Evolutionary conservation across 2,888 invertebrate genomes (phyloP), one percentile per base, ranked within the genome.

Genomic region (Sphaeridia pumilis): DNA sequence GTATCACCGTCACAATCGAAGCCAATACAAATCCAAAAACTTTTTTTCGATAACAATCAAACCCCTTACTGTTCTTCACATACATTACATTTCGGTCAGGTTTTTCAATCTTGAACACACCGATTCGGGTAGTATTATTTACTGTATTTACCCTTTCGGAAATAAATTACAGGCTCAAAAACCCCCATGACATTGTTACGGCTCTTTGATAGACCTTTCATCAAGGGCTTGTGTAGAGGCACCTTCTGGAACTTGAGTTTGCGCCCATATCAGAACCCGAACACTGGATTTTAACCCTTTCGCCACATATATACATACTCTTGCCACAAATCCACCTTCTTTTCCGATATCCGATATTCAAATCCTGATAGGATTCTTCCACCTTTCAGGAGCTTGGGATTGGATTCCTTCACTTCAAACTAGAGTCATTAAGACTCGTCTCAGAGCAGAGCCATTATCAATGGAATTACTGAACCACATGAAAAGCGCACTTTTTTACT

Each of bases 181-280:
- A 44, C 38, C 36, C 45, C 45, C 36, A 28, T 36, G 46, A 46
- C 46, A 46, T 35, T 46, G 34, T 52, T 52, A 52, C 45, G 51
- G 26, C 22, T 46, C 25, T 52, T 52, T 52, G 51, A 52, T 52
- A 52, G 46, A 52, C 51, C 51, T 52, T 52, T 52, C 51, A 52
- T n/a, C 51, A 50, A 27, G 28, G 36, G 25, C 7, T 14, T 10
- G 31, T 31, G 31, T 31, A 14, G 31, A 7, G 7, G 31, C 31
- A 31, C 31, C 31, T 7, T 7, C 14, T 10, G 31, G 7, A 14
- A 31, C 31, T 14, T 10, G 31, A 31, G 31, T 10, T 31, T 31
- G n/a, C n/a, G n/a, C 31, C 7, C 31, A 31, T 10, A 31, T 31
- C 31, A 31, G 14, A 31, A 7, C 31, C 31, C 31, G 31, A 31